Conservation (phyloP, 2,888 invertebrate species). For the Hyppa rectilinea region DNA sequence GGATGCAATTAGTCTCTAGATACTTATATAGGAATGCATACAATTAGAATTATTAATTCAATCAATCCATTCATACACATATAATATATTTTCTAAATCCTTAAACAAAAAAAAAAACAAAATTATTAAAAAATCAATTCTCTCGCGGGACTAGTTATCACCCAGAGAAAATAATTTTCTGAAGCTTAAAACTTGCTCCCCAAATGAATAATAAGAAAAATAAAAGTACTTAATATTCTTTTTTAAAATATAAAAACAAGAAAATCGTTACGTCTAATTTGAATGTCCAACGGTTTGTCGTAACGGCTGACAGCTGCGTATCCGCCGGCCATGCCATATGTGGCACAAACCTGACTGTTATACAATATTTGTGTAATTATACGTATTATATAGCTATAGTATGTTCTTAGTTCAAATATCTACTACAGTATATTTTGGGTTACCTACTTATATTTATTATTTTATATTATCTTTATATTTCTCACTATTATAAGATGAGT, state of each 20-base stretch:
- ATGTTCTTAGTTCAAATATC: conserved; percentile 23
- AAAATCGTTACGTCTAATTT: conserved; percentile 69
- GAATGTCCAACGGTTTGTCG: conserved; percentile 69
- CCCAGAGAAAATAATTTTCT: not conserved
- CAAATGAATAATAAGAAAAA: not conserved
- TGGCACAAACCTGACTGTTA: conserved; percentile 42
- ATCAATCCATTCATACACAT: conserved; percentile 4
- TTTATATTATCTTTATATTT: conserved; percentile 3
- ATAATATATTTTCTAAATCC: no score
- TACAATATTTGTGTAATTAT: conserved; percentile 27
- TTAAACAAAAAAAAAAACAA: no score
- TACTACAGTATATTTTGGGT: no score
- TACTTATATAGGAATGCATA: conserved; percentile 12
- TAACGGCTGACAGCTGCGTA: conserved; percentile 80
- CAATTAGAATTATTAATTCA: conserved; percentile 19
- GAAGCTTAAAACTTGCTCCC: not conserved
- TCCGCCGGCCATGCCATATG: conserved; percentile 73
- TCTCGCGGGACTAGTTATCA: not conserved
- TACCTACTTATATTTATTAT: not conserved
- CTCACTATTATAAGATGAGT: no score
- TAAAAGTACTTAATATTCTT: no score
- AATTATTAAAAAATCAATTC: no score
- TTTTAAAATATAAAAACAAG: conserved; percentile 3
- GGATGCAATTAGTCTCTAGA: conserved; percentile 24
- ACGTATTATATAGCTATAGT: not conserved